Evolutionary conservation across 64 coral and sea anemone genomes (phyloP).

Genomic region (Catalaphyllia jardinei): DNA sequence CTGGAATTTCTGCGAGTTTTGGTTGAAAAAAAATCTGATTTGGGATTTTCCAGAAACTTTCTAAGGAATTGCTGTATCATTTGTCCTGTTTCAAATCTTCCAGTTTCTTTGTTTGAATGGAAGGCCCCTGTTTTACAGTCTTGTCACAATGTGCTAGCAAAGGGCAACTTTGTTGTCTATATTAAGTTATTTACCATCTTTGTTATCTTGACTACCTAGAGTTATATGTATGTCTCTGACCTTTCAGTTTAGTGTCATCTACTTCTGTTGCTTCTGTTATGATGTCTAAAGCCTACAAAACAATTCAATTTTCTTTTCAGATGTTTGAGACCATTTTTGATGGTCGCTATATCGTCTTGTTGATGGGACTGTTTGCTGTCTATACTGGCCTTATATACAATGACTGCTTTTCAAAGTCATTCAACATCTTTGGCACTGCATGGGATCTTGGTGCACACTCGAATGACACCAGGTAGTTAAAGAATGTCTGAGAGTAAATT

Average conservation of each 20-base stretch:
- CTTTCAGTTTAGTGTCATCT: no score
- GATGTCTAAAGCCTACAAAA: not conserved
- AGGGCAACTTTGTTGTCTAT: no score
- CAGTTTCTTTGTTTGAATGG: no score
- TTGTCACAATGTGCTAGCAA: no score
- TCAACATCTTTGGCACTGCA: constrained; percentile 94
- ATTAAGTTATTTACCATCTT: no score
- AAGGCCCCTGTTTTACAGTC: no score
- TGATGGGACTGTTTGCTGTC: constrained; percentile 96
- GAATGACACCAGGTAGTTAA: constrained; percentile 11
- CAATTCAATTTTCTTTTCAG: constrained; percentile 31
- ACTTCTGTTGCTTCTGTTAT: no score
- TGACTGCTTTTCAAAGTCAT: constrained; percentile 90
- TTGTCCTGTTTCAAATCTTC: constrained; percentile 62
- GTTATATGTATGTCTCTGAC: no score
- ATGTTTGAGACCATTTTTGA: constrained; percentile 93
- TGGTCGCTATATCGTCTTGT: constrained; percentile 91
- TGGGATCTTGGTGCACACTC: constrained; percentile 55
- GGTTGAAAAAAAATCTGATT: not conserved
- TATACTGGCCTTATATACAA: constrained; percentile 94
- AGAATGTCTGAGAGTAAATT: no score
- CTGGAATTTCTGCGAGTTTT: not conserved
- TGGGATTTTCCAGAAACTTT: no score
- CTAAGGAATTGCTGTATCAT: constrained; percentile 64
- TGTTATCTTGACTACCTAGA: no score